Evolutionary conservation across 2,113 vertebrate genomes (phyloP).

Genomic region (Pontoporia blainvillei): DNA sequence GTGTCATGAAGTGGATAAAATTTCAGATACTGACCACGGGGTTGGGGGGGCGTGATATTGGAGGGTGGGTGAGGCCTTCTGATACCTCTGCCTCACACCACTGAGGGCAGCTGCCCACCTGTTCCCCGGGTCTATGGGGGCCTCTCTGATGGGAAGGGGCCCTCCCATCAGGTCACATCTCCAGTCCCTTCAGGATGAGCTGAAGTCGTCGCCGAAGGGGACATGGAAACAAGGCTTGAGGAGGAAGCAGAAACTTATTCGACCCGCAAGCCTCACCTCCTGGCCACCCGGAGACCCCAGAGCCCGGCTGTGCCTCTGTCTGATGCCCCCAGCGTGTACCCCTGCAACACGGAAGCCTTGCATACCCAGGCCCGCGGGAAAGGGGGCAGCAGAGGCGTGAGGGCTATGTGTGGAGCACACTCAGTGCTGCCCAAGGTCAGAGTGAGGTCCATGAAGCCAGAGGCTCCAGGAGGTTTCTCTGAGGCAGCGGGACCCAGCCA

Average conservation of each 20-base stretch:
- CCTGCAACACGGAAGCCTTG: not conserved
- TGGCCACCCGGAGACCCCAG: not conserved
- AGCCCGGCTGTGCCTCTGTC: not conserved
- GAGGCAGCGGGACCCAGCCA: not conserved
- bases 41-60: not conserved
- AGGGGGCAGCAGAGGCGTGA: not conserved
- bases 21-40: not conserved
- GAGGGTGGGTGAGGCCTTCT: not conserved
- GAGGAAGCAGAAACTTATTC: not conserved
- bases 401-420: rapidly evolving
- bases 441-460: not conserved
- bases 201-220: not conserved
- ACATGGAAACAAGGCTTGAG: not conserved
- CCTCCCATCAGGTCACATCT: not conserved
- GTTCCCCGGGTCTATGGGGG: not conserved
- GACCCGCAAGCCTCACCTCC: not conserved
- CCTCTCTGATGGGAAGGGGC: not conserved
- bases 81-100: not conserved
- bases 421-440: not conserved
- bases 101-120: not conserved
- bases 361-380: not conserved
- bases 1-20: not conserved
- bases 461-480: not conserved
- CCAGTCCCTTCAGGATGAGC: not conserved
- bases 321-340: not conserved